phyloP scores from a whole-genome alignment of 2,113 vertebrate genomes.

The Empidonax alnorum region DNA sequence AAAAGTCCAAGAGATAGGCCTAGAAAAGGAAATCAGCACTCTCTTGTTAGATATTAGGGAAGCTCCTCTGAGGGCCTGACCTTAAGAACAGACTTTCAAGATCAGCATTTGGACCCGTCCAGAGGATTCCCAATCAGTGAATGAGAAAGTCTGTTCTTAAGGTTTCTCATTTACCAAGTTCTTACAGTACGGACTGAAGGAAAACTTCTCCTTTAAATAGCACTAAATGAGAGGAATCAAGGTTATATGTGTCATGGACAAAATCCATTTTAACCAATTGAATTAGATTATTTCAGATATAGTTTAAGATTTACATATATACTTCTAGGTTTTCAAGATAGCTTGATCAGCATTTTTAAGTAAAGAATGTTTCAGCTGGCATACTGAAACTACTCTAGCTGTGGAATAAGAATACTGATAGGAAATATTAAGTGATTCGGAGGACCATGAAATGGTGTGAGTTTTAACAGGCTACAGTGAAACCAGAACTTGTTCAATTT shows the following conservation, averaged over 20 bases:
- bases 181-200: not conserved
- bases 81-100: not conserved
- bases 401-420: not conserved
- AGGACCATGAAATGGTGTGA: not conserved
- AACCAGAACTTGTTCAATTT: not conserved
- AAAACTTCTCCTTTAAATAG: not conserved
- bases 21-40: not conserved
- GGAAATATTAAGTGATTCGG: not conserved
- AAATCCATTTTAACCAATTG: not conserved
- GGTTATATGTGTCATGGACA: not conserved
- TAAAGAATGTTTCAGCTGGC: not conserved
- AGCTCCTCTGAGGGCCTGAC: not conserved
- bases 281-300: not conserved
- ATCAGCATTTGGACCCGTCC: not conserved
- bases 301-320: not conserved
- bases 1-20: not conserved
- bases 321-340: not conserved
- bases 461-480: not conserved
- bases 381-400: not conserved
- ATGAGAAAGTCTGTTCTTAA: not conserved
- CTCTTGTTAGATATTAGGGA: not conserved
- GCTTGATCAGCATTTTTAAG: not conserved
- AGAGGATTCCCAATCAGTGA: not conserved
- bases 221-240: not conserved
- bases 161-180: not conserved